These are phyloP conservation scores for Pseudomyrmex flavicornis DNA, from an alignment of 1,140 invertebrate genomes.

Conservation along the genomic window DNA sequence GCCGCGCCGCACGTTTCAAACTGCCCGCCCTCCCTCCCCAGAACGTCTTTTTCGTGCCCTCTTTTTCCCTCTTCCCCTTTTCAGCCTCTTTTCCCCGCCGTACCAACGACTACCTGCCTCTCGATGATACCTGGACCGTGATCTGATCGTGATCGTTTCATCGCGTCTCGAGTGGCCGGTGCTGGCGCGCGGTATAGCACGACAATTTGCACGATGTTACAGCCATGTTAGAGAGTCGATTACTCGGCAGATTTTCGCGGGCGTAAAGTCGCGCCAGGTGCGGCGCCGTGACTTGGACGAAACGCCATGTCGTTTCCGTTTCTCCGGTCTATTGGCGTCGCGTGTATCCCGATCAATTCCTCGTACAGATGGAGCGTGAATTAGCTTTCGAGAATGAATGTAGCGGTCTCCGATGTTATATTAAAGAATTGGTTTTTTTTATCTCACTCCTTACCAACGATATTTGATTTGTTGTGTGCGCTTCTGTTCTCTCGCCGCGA, in stretches of 20 bases:
- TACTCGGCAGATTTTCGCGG: conserved; percentile 54
- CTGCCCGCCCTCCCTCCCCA: conserved; percentile 48
- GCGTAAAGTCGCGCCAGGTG: conserved; percentile 52
- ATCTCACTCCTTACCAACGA: not conserved
- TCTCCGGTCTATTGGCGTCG: conserved; percentile 19
- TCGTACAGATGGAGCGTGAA: conserved; percentile 12
- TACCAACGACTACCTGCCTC: conserved; percentile 65
- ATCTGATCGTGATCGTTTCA: conserved; percentile 64
- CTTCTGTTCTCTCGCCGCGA: conserved; percentile 3
- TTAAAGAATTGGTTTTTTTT: too few species aligned
- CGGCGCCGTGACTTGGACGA: conserved; percentile 20
- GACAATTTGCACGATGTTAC: conserved; percentile 59
- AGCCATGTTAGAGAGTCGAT: conserved; percentile 57
- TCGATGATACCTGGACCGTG: conserved; percentile 62
- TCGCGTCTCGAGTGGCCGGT: conserved; percentile 45
- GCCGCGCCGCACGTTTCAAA: conserved; percentile 73
- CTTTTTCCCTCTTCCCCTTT: not conserved
- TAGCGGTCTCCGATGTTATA: too few species aligned
- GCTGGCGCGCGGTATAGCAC: conserved; percentile 33
- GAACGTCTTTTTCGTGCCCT: conserved; percentile 34
- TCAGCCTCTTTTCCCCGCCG: not conserved
- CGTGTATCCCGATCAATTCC: conserved; percentile 20
- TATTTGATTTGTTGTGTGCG: not conserved
- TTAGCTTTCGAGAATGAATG: not conserved
- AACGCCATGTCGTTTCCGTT: conserved; percentile 29